Base-by-base conservation (phyloP, 2,888 invertebrate species). In the Anodontia alba region DNA sequence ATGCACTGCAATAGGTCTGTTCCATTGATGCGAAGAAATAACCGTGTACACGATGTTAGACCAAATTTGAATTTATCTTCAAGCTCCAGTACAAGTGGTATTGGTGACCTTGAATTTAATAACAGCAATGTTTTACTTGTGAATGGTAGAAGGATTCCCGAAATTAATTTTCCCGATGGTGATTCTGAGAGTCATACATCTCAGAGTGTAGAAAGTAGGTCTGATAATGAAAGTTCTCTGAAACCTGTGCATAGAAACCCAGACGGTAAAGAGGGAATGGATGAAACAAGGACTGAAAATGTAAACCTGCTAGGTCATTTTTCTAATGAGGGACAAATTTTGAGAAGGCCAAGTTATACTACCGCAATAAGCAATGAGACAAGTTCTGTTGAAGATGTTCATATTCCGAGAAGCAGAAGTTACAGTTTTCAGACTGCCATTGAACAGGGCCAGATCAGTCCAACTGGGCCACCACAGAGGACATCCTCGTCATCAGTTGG, bases 361-460 rank as follows among this genome's bases (percentile, higher is more conserved):
- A 85, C 79, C 17, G 88, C 88, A 20, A 88, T 88, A 33, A 81
- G 81, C 42, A 81, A 83, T 69, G 74, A 81, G 62, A 66, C 66
- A 36, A 31, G 73, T 15, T 70, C 78, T 15, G 42, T 75, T 15
- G 75, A 72, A 20, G 78, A 78, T 70, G 73, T 70, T 8, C 74
- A 72, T 31, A 66, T 71, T 43, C 73, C 84, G 12, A 79, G 87
- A n/a, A 79, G 76, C 57, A 73, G 88, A 29, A 89, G 89, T 68
- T 49, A 82, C 29, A 90, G 90, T 77, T 90, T 89, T 67, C 86
- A 88, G 67, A 84, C 88, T 33, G 92, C 91, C 5, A 88, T 92
- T 72, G 90, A 91, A 70, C 81, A 86, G 51, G 88, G 89, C 1
- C 87, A 87, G 29, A 76, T 78, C 12, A 81, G 68, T 26, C 66